Base-by-base conservation (phyloP, 1,140 invertebrate genomes). In the Drosophila repletoides region DNA sequence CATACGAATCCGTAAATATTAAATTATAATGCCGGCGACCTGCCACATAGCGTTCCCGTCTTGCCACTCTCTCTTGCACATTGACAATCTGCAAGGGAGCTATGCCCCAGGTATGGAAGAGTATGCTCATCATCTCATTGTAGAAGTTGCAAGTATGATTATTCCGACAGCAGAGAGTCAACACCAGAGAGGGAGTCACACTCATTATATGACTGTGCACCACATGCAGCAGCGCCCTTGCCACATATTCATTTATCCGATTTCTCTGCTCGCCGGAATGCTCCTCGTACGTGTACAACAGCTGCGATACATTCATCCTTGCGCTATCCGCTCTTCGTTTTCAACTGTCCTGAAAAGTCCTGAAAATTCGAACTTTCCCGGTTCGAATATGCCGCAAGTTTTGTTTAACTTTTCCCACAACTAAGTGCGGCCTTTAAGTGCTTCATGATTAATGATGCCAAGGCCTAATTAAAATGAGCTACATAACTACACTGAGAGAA, bases 1-100 rank as follows among this genome's bases (percentile, higher is more conserved):
- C 46, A 46, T 70, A 88, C 1, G 88, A 89, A 33, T 89, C 88
- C 6, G 84, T 79, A 6, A 89, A 70, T 3, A 89, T 76, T 1
- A 89, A 46, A 40, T 89, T 89, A 26, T 41, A 79, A 9, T 81
- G 72, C 9, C 76, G 34, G 0, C 60, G 68, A 0, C 81, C 86
- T 0, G 61, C 34, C 0, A 88, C 45, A 6, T 43, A 33, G 0
- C 14, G 51, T 36, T 33, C 51, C 0, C 28, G 43, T 12, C 60
- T 56, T 0, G 36, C 48, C 2, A 64, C 21, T 0, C 48, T 69
- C 29, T 29, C 38, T 19, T 74, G 22, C 24, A 86, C 59, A 9
- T 66, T 76, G 4, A 88, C 76, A 9, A 88, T 72, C 31, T 88
- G 80, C 1, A 88, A 17, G 4, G 76, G 72, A 0, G 72, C 61